A percentile compares a stretch with the other conserved stretches of the same genome.
These are phyloP conservation scores for Rugalucina vietnamica DNA, from an alignment of 2,888 invertebrate species.

Conservation along the genomic window DNA sequence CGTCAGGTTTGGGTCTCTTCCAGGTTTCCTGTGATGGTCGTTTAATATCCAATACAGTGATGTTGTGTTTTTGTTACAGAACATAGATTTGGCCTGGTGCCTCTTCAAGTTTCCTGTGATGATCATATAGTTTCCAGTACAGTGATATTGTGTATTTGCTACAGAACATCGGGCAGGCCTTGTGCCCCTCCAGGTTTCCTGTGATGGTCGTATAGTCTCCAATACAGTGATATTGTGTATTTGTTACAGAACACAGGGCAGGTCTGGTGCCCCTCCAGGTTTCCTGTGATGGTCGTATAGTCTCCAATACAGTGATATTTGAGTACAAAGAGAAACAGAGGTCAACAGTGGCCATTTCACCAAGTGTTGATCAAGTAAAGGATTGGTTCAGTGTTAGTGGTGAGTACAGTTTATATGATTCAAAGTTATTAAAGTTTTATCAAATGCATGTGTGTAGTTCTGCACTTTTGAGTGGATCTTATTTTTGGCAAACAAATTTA, in stretches of 20 bases:
- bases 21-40: constrained; percentile 96
- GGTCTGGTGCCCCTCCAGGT: constrained; percentile 96
- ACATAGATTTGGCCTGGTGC: constrained; percentile 94
- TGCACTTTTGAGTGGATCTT: no score
- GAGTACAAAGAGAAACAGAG: constrained; percentile 72
- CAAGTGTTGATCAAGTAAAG: constrained; percentile 46
- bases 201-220: constrained; percentile 95
- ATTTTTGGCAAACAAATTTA: no score
- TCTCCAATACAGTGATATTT: constrained; percentile 87
- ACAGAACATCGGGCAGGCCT: constrained; percentile 94
- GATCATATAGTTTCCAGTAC: constrained; percentile 92
- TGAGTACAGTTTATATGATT: constrained; percentile 12
- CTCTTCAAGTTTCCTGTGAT: constrained; percentile 95
- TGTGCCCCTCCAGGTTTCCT: constrained; percentile 95
- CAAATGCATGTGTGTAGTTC: no score
- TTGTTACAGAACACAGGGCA: constrained; percentile 91
- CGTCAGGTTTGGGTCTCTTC: constrained; percentile 93
- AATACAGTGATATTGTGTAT: constrained; percentile 66
- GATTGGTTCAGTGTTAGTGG: constrained; percentile 59
- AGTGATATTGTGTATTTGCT: constrained; percentile 75
- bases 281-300: constrained; percentile 94
- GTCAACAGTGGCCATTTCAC: constrained; percentile 75
- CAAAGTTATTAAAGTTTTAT: no score
- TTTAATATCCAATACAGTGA: constrained; percentile 89
- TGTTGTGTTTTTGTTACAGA: constrained; percentile 87